These are phyloP conservation scores for Peromyscus melanophrys DNA, from an alignment of 2,797 vertebrate species.

Conservation along the genomic window DNA sequence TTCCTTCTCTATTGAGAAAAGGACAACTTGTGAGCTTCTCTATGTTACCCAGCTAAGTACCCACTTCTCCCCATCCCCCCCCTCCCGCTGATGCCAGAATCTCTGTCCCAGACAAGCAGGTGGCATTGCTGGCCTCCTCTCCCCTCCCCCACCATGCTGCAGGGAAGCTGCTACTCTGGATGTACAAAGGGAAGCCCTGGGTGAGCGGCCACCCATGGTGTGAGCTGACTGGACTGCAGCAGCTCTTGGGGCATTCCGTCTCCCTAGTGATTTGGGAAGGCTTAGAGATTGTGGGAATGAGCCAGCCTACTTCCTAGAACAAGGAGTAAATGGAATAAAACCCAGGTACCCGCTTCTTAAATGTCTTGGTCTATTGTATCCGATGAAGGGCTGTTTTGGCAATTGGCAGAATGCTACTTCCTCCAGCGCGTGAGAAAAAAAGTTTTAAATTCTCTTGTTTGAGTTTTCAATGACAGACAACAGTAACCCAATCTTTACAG, in stretches of 20 bases:
- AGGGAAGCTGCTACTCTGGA: neutral
- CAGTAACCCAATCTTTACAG: neutral
- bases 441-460: neutral
- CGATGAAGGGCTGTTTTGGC: neutral
- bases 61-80: neutral
- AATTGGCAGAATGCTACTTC: neutral
- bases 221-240: neutral
- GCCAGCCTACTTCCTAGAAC: neutral
- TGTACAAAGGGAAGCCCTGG: neutral
- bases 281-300: neutral
- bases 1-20: neutral
- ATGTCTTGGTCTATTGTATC: neutral
- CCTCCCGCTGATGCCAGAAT: neutral
- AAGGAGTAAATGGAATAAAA: neutral
- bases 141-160: neutral
- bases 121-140: neutral
- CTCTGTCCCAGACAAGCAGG: neutral
- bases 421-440: conserved; percentile 1
- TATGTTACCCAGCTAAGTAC: neutral
- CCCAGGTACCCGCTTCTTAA: conserved; percentile 13
- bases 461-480: neutral
- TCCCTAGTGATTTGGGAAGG: neutral
- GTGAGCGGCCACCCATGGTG: accelerated
- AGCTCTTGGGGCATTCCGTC: neutral
- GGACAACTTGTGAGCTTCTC: neutral